phyloP scores from a whole-genome alignment of 1,140 invertebrate species.

The Drosophila mauritiana region DNA sequence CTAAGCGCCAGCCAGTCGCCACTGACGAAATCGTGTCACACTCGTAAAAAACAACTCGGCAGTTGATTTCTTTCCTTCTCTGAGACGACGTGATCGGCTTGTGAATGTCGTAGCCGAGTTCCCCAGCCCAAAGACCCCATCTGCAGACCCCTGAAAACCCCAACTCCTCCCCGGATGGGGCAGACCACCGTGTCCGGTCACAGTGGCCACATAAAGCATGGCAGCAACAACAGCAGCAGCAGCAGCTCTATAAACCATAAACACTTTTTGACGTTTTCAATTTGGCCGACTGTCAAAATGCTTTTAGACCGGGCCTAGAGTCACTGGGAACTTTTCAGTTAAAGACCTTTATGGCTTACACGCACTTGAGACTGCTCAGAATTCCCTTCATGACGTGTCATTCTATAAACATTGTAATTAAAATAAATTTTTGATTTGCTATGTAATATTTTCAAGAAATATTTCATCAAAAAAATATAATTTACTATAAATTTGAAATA shows the following conservation, averaged over 20 bases:
- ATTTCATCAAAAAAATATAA: too few relatives aligned
- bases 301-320: slow-evolving; percentile 62
- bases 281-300: slow-evolving; percentile 80
- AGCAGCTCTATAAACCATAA: slow-evolving; percentile 73
- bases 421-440: too few relatives aligned
- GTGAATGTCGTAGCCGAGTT: slow-evolving; percentile 44
- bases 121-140: background rate
- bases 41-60: slow-evolving; percentile 56
- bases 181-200: slow-evolving; percentile 69
- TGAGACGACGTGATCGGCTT: slow-evolving; percentile 78
- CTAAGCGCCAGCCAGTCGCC: slow-evolving; percentile 73
- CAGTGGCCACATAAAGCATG: slow-evolving; percentile 46
- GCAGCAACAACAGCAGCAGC: slow-evolving; percentile 3
- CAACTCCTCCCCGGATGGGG: slow-evolving; percentile 12
- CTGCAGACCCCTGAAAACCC: background rate
- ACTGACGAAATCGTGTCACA: slow-evolving; percentile 80
- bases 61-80: slow-evolving; percentile 8
- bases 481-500: too few relatives aligned
- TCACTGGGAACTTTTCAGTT: background rate
- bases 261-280: slow-evolving; percentile 83
- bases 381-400: background rate
- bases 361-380: background rate
- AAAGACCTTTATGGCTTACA: slow-evolving; percentile 26
- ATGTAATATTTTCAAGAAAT: too few relatives aligned
- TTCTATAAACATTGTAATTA: too few relatives aligned